These are phyloP conservation scores for Achatina immaculata DNA, from an alignment of 1,140 invertebrate species.

Conservation along the genomic window DNA sequence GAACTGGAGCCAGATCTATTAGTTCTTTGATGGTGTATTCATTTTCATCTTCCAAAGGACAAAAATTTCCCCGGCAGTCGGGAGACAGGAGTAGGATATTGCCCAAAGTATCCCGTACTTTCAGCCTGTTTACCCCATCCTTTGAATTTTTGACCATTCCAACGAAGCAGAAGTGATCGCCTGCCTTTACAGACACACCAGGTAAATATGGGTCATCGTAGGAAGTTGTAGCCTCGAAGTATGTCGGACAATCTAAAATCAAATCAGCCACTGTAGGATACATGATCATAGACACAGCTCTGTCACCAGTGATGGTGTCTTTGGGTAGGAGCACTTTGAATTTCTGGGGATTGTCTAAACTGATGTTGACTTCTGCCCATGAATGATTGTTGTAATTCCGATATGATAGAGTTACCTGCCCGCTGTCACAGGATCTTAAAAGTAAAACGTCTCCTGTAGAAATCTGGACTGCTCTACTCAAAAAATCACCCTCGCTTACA, in stretches of 20 bases:
- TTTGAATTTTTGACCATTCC: conserved; percentile 29
- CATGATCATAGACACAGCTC: conserved; percentile 32
- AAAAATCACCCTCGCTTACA: conserved; percentile 37
- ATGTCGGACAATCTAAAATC: conserved; percentile 46
- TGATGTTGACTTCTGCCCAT: conserved; percentile 12
- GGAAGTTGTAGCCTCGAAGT: conserved; percentile 43
- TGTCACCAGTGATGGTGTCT: conserved; percentile 1
- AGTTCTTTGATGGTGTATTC: conserved; percentile 43
- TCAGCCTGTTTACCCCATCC: conserved; percentile 29
- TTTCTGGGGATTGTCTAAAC: conserved; percentile 35
- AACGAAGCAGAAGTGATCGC: conserved; percentile 44
- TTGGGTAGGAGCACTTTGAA: conserved; percentile 44
- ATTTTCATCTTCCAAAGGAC: conserved; percentile 29
- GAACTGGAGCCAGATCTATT: conserved; percentile 42
- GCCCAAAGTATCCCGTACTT: conserved; percentile 33
- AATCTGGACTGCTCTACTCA: conserved; percentile 31
- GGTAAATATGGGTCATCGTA: conserved; percentile 50
- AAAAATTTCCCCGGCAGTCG: conserved; percentile 42
- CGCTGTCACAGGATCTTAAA: conserved; percentile 20
- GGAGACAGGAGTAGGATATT: conserved; percentile 37
- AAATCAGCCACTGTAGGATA: conserved; percentile 46
- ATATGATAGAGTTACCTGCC: conserved; percentile 30
- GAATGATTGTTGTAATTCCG: not conserved
- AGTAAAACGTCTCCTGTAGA: conserved; percentile 43
- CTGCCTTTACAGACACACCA: conserved; percentile 43